Evolutionary conservation across 2,797 vertebrate genomes (phyloP).

Genomic region (Pogonophryne albipinna): DNA sequence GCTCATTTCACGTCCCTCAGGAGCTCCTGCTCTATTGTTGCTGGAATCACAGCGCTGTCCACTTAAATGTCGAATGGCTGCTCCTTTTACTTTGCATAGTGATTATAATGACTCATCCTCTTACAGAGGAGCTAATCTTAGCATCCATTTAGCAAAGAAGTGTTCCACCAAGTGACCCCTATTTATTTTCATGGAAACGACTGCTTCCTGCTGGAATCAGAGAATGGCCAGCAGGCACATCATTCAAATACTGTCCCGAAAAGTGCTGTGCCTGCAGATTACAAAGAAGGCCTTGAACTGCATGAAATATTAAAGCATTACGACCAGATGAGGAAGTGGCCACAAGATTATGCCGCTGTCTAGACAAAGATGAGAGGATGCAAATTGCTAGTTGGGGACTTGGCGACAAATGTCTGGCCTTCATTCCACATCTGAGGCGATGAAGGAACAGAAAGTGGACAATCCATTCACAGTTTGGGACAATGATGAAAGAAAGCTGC

Average conservation of each 20-base stretch:
- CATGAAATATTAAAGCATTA: constrained; percentile 76
- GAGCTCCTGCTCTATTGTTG: constrained; percentile 60
- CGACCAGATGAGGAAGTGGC: constrained; percentile 57
- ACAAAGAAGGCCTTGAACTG: constrained; percentile 70
- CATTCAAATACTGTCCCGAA: constrained; percentile 76
- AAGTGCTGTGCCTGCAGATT: constrained; percentile 76
- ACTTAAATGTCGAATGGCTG: constrained; percentile 63
- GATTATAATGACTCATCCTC: constrained; percentile 76
- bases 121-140: constrained; percentile 75
- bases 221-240: constrained; percentile 74
- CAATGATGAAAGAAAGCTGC: constrained; percentile 11
- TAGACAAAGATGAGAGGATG: constrained; percentile 43
- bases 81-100: constrained; percentile 64
- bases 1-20: constrained; percentile 47
- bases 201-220: constrained; percentile 70
- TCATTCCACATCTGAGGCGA: constrained; percentile 4
- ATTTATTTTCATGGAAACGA: constrained; percentile 73
- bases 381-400: constrained; percentile 27
- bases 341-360: constrained; percentile 37
- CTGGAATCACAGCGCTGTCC: constrained; percentile 55
- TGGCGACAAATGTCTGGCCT: constrained; percentile 31
- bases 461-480: constrained; percentile 6
- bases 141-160: constrained; percentile 77
- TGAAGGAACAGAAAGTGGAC: constrained; percentile 27
- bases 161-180: constrained; percentile 75